Base-by-base conservation (phyloP, 2,797 vertebrate species). In the Pampus argenteus region DNA sequence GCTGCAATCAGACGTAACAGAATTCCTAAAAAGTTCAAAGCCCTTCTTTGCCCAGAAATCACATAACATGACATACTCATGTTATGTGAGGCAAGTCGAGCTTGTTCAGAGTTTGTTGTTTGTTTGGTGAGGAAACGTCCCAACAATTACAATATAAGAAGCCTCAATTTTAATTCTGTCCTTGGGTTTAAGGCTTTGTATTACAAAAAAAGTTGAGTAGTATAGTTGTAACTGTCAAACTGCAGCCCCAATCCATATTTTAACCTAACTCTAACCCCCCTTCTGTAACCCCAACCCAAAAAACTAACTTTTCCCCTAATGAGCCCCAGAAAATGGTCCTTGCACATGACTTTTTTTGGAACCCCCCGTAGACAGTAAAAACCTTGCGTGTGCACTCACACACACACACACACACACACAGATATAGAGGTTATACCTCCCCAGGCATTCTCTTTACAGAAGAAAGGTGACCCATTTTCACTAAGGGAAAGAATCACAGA, bases 391-490 rank as follows among this genome's bases (percentile, higher is more conserved):
- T 47, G 40, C 20, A 26, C 23, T 60, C 60, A 55, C 48, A 51
- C 36, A 64, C 40, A 62, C 49, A 65, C 56, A 59, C 50, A 52
- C 50, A 65, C 60, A 73, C 38, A 65, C 36, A 38, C 34, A 36
- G 4, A 76, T 57, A 9, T 68, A 71, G 58, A 72, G 88, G 86
- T 78, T 81, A 86, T 86, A 86, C 81, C 79, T 81, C 71, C 71
- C 70, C 54, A 71, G 79, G 70, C 64, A 57, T 84, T 74, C 75
- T 85, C 76, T 66, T 81, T 76, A 84, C 66, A 78, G 61, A 86
- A 71, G 76, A 77, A 89, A 91, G 86, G 88, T 92, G 91, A 92
- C 93, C 92, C 85, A 92, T 91, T 94, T 93, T 86, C 64, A 85
- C 81, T 47, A 17, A 81, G 79, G 83, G 81, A 81, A 86, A 82